These are phyloP conservation scores for Varanus salvator DNA, from an alignment of 2,113 vertebrate species.

Conservation along the genomic window DNA sequence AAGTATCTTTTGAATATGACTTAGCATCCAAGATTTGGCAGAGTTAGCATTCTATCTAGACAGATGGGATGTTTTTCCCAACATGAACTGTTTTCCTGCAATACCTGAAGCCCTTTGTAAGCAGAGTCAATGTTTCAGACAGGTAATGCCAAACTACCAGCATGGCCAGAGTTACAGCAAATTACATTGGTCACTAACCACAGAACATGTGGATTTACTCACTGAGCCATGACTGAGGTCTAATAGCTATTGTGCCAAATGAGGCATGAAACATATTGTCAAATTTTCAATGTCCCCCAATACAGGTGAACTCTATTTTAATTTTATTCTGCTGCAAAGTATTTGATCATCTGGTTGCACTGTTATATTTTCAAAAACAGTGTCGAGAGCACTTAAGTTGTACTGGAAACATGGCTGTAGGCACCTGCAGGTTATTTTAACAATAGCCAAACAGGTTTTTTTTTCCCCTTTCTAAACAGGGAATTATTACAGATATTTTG, in stretches of 20 bases:
- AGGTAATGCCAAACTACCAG: slow-evolving; percentile 34
- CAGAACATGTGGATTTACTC: slow-evolving; percentile 49
- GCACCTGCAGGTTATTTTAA: neutral
- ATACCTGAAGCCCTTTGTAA: slow-evolving; percentile 13
- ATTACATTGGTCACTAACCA: slow-evolving; percentile 45
- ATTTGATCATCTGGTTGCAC: slow-evolving; percentile 14
- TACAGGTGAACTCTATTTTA: neutral
- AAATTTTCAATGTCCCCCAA: slow-evolving; percentile 33
- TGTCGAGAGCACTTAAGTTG: neutral
- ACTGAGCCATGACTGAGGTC: slow-evolving; percentile 40
- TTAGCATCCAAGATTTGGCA: neutral
- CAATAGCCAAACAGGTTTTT: no score
- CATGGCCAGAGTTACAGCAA: slow-evolving; percentile 39
- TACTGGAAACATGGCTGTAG: neutral
- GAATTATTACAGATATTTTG: neutral
- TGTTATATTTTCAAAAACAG: neutral
- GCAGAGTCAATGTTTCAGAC: slow-evolving; percentile 9
- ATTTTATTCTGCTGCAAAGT: slow-evolving; percentile 37
- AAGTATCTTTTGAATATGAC: neutral
- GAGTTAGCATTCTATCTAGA: slow-evolving; percentile 17
- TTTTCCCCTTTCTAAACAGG: neutral
- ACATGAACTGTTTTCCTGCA: neutral
- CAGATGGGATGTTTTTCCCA: neutral
- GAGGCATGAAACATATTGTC: slow-evolving; percentile 49
- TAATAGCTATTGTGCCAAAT: slow-evolving; percentile 47